These are phyloP conservation scores for Cheumatopsyche charites DNA, from an alignment of 1,140 invertebrate species.

Conservation along the genomic window DNA sequence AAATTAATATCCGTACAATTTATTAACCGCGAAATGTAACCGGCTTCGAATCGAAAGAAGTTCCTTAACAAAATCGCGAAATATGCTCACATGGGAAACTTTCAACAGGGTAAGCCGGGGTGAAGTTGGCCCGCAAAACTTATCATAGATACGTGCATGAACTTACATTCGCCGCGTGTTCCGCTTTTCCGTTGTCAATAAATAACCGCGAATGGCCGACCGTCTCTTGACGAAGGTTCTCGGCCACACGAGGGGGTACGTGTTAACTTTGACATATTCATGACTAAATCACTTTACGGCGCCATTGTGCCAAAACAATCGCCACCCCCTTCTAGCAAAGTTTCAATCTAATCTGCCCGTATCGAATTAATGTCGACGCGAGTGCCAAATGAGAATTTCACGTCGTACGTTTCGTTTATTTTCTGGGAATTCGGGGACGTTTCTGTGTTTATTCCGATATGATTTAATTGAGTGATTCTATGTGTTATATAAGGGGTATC, in stretches of 20 bases:
- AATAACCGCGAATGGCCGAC: slow-evolving; percentile 13
- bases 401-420: no score
- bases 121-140: neutral
- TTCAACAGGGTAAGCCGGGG: neutral
- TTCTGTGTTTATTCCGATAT: no score
- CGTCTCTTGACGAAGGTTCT: slow-evolving; percentile 16
- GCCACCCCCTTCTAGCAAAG: neutral
- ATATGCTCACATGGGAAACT: slow-evolving; percentile 30
- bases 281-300: slow-evolving; percentile 17
- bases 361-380: slow-evolving; percentile 4
- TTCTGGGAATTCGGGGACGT: no score
- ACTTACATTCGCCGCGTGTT: neutral
- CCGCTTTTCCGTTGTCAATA: slow-evolving; percentile 11
- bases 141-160: neutral
- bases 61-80: slow-evolving; percentile 29
- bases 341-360: slow-evolving; percentile 13
- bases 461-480: no score
- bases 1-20: slow-evolving; percentile 2
- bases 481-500: neutral
- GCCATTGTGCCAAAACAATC: slow-evolving; percentile 20
- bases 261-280: slow-evolving; percentile 22
- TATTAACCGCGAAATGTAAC: slow-evolving; percentile 16
- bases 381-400: no score
- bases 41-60: slow-evolving; percentile 13
- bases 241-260: neutral